Evolutionary conservation across 2,797 vertebrate species (phyloP).

Genomic region (Sparus aurata): DNA sequence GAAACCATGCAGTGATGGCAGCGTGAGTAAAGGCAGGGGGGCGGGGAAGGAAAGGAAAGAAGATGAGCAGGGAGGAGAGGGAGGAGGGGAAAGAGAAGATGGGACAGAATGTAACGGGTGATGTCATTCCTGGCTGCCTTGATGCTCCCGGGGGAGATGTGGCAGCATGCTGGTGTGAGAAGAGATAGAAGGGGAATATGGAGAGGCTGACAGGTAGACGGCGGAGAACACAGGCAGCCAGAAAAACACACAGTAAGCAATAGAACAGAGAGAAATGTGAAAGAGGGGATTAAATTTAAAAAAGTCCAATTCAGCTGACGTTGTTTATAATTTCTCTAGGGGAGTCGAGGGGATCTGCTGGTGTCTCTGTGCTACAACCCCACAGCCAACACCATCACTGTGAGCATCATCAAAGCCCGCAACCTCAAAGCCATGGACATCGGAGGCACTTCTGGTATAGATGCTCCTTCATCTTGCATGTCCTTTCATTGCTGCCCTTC

Average conservation of each 20-base stretch:
- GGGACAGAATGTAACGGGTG: slow-evolving; percentile 75
- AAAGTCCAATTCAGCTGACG: slow-evolving; percentile 38
- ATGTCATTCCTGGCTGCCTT: slow-evolving; percentile 80
- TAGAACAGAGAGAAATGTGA: slow-evolving; percentile 25
- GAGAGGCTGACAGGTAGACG: slow-evolving; percentile 63
- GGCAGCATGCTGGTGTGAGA: slow-evolving; percentile 65
- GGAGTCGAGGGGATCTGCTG: slow-evolving; percentile 87
- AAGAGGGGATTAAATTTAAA: slow-evolving; percentile 24
- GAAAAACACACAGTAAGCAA: slow-evolving; percentile 37
- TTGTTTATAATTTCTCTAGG: slow-evolving; percentile 85
- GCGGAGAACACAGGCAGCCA: slow-evolving; percentile 55
- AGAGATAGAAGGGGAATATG: slow-evolving; percentile 53
- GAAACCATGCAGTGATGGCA: slow-evolving; percentile 98
- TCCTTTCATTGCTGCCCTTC: slow-evolving; percentile 25
- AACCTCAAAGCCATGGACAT: slow-evolving; percentile 99
- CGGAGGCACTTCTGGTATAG: slow-evolving; percentile 97
- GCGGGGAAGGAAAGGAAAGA: background rate
- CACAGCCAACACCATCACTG: slow-evolving; percentile 97
- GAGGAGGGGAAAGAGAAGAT: slow-evolving; percentile 51
- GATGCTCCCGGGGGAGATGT: slow-evolving; percentile 74
- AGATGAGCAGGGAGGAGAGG: slow-evolving; percentile 7
- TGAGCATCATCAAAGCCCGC: slow-evolving; percentile 98
- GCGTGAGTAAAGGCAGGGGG: slow-evolving; percentile 67
- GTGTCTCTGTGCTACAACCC: slow-evolving; percentile 99
- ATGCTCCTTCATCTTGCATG: slow-evolving; percentile 45